A percentile compares a stretch with the other conserved stretches of the same genome.
These are phyloP conservation scores for Strix occidentalis DNA, from an alignment of 2,797 vertebrate species.

Conservation along the genomic window DNA sequence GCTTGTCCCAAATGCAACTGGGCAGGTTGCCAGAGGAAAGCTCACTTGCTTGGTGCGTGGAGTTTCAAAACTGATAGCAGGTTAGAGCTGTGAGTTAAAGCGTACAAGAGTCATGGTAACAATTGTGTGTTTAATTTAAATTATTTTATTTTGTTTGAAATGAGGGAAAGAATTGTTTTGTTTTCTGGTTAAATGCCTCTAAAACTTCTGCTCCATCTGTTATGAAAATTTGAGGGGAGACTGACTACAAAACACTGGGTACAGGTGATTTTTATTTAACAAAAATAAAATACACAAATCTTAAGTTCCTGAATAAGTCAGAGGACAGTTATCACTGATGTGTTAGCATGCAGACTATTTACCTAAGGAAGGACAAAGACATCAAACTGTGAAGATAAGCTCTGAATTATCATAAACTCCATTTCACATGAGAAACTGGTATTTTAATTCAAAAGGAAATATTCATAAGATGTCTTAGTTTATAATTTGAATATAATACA, in stretches of 20 bases:
- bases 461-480: constrained; percentile 29
- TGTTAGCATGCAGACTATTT: background rate
- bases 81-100: background rate
- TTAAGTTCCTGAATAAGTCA: background rate
- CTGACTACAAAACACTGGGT: background rate
- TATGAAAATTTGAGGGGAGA: background rate
- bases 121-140: background rate
- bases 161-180: accelerated
- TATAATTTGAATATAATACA: constrained; percentile 1
- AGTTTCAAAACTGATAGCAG: background rate
- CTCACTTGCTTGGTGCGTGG: accelerated
- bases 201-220: background rate
- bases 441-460: constrained; percentile 49
- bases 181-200: background rate
- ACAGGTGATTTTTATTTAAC: background rate
- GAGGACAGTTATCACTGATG: background rate
- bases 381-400: constrained; percentile 47
- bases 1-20: background rate
- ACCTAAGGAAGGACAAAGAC: constrained; percentile 34
- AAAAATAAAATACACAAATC: background rate
- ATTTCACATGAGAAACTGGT: background rate
- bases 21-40: background rate
- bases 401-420: constrained; percentile 27
- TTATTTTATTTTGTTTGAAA: background rate
- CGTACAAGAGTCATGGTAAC: accelerated